Percentiles rank a stretch among this genome's conserved stretches.
These are phyloP conservation scores for Galendromus occidentalis DNA, from an alignment of 1,140 invertebrate genomes.

Conservation along the genomic window DNA sequence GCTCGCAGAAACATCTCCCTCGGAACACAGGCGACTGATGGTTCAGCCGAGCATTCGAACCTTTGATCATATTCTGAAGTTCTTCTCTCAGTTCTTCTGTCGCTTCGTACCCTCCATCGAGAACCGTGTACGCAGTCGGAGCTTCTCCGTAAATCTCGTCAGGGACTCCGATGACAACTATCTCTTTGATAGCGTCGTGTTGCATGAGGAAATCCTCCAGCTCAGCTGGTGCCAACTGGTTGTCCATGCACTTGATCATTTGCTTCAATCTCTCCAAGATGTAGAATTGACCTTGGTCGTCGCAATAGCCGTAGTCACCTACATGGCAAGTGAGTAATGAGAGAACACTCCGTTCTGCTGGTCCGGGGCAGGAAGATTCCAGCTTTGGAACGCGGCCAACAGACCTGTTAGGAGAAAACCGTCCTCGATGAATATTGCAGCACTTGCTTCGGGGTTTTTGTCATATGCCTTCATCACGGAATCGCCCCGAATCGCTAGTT, in stretches of 20 bases:
- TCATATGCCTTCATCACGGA: neutral
- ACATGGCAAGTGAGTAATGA: neutral
- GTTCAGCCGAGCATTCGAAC: neutral
- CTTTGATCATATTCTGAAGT: neutral
- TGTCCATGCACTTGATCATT: slow-evolving; percentile 6
- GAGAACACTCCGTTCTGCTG: neutral
- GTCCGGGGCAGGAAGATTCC: too few species aligned
- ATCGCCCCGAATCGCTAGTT: neutral
- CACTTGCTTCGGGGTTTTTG: neutral
- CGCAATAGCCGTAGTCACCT: neutral
- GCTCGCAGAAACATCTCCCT: neutral
- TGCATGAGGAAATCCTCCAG: neutral
- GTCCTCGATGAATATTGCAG: neutral
- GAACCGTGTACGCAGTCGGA: neutral
- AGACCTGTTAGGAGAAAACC: neutral
- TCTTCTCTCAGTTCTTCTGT: neutral
- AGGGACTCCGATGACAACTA: neutral
- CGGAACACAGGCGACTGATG: neutral
- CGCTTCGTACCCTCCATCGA: neutral
- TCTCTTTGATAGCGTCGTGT: neutral
- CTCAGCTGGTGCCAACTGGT: neutral
- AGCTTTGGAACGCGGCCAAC: too few species aligned
- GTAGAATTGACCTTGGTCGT: neutral
- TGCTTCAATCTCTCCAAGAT: neutral
- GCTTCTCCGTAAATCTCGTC: neutral